These are phyloP conservation scores for Campoplex capitator DNA, from an alignment of 2,888 invertebrate genomes.

Conservation along the genomic window DNA sequence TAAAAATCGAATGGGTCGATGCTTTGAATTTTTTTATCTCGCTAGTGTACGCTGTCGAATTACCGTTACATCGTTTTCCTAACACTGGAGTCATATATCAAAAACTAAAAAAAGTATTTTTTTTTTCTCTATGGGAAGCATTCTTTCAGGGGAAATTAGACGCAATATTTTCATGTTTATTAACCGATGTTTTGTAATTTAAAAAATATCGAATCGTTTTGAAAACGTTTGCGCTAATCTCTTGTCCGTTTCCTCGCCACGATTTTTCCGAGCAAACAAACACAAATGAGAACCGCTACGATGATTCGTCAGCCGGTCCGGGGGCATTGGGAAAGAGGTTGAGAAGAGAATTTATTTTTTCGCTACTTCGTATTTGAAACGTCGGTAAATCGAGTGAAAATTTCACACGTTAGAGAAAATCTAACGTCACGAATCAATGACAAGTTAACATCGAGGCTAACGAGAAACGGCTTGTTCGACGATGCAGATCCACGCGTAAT, in stretches of 20 bases:
- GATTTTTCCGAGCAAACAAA: not conserved
- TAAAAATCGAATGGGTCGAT: not conserved
- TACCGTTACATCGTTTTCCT: not conserved
- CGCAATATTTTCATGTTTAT: not conserved
- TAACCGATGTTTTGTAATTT: not conserved
- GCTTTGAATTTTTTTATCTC: not conserved
- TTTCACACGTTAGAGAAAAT: conserved; percentile 3
- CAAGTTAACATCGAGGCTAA: not conserved
- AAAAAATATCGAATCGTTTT: not conserved
- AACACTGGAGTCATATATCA: not conserved
- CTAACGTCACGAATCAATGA: conserved; percentile 1
- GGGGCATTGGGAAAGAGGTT: not conserved
- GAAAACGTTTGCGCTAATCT: not conserved
- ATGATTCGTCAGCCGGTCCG: too few relatives aligned
- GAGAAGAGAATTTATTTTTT: not conserved
- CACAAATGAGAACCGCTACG: not conserved
- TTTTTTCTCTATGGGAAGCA: not conserved
- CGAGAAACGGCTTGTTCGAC: conserved; percentile 10
- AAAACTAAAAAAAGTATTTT: not conserved
- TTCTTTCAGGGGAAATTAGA: not conserved
- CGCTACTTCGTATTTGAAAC: not conserved
- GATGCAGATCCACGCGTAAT: conserved; percentile 26
- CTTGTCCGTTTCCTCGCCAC: not conserved
- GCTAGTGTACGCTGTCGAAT: not conserved
- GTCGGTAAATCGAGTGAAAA: not conserved